Base-by-base conservation (phyloP, 2,113 vertebrate genomes). In the Elanoides forficatus region DNA sequence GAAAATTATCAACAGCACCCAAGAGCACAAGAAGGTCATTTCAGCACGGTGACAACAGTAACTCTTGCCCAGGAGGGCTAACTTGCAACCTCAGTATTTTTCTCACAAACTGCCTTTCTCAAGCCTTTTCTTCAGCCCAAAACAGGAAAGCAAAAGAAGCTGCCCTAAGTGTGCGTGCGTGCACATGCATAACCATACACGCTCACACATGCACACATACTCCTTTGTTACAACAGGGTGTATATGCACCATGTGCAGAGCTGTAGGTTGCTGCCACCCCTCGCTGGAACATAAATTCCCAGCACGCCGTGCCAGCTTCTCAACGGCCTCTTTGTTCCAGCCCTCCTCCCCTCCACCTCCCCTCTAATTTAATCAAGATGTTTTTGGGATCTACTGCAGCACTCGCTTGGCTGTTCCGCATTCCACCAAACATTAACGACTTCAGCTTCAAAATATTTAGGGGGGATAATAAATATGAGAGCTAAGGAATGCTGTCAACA, bases 341-440 rank as follows among this genome's bases (percentile, higher is more conserved):
- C 93, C 81, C 91, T 95, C 88, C 94, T 96, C 93, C 95, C 96
- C 94, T 96, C 90, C 94, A 83, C 63, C 94, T 84, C 79, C 93
- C 94, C 79, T 66, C 92, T 97, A 98, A 98, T 98, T 98, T 91
- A 97, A 98, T 97, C 97, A 98, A 98, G 97, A 98, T 98, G 97
- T 93, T 97, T 95, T 96, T 34, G 78, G 97, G 96, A 96, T 96
- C 48, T 18, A 32, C 86, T 76, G 94, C 93, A 68, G 88, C 80
- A 32, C 86, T 72, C 11, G 60, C 85, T 65, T 1, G 63, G 90
- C 93, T 93, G 97, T 97, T 98, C 97, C 83, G 92, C 97, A 98
- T 98, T 98, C 98, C 96, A 93, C 5, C 65, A 3, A 27, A 75
- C 93, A 85, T 97, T 91, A 96, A 91, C 91, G 94, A 94, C 88